Evolutionary conservation across 2,888 invertebrate genomes (phyloP).

Genomic region (Agrotis segetum): DNA sequence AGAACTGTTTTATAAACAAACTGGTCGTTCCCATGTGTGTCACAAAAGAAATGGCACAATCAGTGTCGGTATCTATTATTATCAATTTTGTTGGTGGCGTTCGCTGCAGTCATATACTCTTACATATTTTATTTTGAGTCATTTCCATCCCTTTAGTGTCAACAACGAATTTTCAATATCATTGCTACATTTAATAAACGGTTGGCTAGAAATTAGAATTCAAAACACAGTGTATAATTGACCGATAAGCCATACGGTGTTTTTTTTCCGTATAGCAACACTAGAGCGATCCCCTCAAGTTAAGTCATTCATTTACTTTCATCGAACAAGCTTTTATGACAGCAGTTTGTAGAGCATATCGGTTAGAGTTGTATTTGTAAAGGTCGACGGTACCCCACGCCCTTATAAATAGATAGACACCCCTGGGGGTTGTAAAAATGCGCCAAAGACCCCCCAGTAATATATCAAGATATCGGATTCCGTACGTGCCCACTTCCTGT

Average conservation of each 20-base stretch:
- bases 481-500: constrained; percentile 71
- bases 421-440: constrained; percentile 83
- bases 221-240: neutral
- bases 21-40: constrained; percentile 16
- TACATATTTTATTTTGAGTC: neutral
- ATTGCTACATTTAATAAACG: neutral
- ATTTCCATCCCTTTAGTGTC: neutral
- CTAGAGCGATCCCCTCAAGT: constrained; percentile 61
- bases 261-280: constrained; percentile 29
- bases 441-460: constrained; percentile 78
- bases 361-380: constrained; percentile 82
- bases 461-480: constrained; percentile 87
- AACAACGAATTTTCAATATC: neutral
- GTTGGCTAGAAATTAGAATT: neutral
- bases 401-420: constrained; percentile 72
- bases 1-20: constrained; percentile 18
- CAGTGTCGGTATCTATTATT: constrained; percentile 9
- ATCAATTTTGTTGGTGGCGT: constrained; percentile 17
- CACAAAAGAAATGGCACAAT: constrained; percentile 31
- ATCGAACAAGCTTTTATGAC: constrained; percentile 75
- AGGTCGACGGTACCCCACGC: constrained; percentile 79
- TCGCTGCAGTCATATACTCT: neutral
- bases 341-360: constrained; percentile 84
- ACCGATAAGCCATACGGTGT: constrained; percentile 1
- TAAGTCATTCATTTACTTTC: constrained; percentile 73